Percentiles rank a stretch among this genome's conserved stretches.
These are phyloP conservation scores for Heteropelma amictum DNA, from an alignment of 2,888 invertebrate genomes.

Conservation along the genomic window DNA sequence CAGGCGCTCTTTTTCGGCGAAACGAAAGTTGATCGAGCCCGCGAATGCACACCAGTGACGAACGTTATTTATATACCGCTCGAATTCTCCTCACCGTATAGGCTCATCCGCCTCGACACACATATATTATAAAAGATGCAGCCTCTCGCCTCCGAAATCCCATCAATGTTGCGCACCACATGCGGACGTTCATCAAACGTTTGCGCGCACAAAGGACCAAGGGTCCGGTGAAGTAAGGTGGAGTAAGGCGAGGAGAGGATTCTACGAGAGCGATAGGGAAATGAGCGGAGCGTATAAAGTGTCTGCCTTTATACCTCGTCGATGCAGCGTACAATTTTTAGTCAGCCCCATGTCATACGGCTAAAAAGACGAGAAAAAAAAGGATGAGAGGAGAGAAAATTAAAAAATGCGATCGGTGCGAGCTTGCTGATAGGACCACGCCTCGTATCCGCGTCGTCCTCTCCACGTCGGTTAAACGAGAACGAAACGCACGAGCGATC, in stretches of 20 bases:
- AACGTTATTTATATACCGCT: constrained; percentile 31
- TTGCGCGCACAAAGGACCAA: neutral
- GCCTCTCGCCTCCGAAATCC: no score
- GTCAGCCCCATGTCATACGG: constrained; percentile 37
- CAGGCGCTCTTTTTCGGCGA: constrained; percentile 21
- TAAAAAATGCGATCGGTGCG: constrained; percentile 53
- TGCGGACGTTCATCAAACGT: neutral
- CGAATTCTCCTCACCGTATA: neutral
- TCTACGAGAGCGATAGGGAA: constrained; percentile 46
- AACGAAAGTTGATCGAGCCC: constrained; percentile 44
- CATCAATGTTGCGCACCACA: no score
- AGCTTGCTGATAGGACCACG: constrained; percentile 47
- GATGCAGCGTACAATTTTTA: constrained; percentile 2
- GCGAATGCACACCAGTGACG: constrained; percentile 15
- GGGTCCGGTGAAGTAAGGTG: neutral
- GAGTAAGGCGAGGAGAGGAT: constrained; percentile 25
- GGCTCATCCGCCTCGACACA: no score
- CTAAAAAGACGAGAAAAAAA: no score
- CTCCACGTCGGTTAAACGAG: constrained; percentile 43
- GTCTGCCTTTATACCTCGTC: constrained; percentile 13
- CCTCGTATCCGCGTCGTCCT: constrained; percentile 28
- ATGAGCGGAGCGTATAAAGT: constrained; percentile 39
- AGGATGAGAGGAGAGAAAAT: no score
- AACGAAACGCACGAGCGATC: constrained; percentile 41
- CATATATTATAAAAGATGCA: no score